phyloP scores from a whole-genome alignment of 2,797 vertebrate genomes.

The Sibirionetta formosa region DNA sequence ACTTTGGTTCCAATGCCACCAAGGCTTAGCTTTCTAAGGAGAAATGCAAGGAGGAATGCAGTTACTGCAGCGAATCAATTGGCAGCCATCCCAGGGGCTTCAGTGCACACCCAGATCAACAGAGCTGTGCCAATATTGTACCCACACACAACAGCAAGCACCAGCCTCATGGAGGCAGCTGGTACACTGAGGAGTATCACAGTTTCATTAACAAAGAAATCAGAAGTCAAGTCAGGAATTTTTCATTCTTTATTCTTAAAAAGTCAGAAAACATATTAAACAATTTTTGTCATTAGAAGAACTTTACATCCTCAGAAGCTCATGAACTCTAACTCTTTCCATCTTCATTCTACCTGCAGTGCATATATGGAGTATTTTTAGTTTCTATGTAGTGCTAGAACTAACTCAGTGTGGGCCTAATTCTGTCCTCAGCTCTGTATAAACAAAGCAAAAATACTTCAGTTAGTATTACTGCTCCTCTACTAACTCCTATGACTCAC shows the following conservation, averaged over 20 bases:
- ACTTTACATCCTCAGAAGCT: not conserved
- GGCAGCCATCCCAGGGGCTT: not conserved
- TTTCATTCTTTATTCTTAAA: not conserved
- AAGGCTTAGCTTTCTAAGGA: not conserved
- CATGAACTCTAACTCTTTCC: not conserved
- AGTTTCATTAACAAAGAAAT: not conserved
- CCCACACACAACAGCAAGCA: not conserved
- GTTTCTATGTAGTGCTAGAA: not conserved
- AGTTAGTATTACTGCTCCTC: not conserved
- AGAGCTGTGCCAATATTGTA: not conserved
- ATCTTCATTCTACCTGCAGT: not conserved
- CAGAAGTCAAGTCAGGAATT: not conserved
- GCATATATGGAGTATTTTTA: not conserved
- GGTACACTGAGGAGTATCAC: not conserved
- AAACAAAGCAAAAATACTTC: not conserved
- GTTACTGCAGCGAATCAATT: not conserved
- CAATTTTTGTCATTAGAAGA: not conserved
- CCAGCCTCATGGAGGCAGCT: not conserved
- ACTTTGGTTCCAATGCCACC: not conserved
- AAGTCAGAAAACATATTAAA: not conserved
- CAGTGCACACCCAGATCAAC: not conserved
- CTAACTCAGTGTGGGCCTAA: not conserved
- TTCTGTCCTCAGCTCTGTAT: not conserved
- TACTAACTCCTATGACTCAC: fast-evolving
- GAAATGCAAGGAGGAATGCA: not conserved